Evolutionary conservation across 2,113 vertebrate species (phyloP), one percentile per base, ranked within the genome.

Genomic region (Mustelus asterias): DNA sequence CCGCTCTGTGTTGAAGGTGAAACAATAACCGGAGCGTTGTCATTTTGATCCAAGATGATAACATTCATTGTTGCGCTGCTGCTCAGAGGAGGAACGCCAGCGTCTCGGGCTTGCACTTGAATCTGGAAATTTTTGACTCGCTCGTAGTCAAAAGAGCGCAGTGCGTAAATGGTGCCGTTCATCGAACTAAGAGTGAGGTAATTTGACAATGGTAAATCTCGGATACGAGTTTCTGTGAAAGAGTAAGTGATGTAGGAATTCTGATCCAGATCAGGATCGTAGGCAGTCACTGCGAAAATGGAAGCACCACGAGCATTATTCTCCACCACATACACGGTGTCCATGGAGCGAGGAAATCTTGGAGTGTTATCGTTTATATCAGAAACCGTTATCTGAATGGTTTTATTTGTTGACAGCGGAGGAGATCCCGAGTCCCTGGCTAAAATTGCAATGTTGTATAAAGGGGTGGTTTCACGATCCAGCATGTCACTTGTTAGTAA

Each of bases 301-400:
- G 97, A 97, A 65, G 96, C 69, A 0, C 97, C 97, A 0, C 97
- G 97, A 6, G 96, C 96, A 41, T 97, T 98, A 96, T 98, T 98
- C 96, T 98, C 97, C 96, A 96, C 44, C 89, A 98, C 0, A 5
- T 97, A 97, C 24, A 96, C 96, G 26, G 96, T 96, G 96, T 98
- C 97, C 78, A 96, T 96, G 95, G 37, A 96, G 20, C 96, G 97
- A 24, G 97, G 96, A 97, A 98, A 98, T 8, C 96, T 96, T 90
- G 97, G 97, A 0, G 96, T 95, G 94, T 98, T 98, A 2, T 98
- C 97, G 96, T 98, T 98, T 0, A 97, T 97, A 44, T 98, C 97
- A 95, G 97, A 97, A 0, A 98, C 95, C 4, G 98, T 89, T 96
- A 98, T 96, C 0, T 97, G 96, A 90, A 97, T 69, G 44, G 97